Evolutionary conservation across 2,888 invertebrate species (phyloP).

Genomic region (Osedax frankpressi): DNA sequence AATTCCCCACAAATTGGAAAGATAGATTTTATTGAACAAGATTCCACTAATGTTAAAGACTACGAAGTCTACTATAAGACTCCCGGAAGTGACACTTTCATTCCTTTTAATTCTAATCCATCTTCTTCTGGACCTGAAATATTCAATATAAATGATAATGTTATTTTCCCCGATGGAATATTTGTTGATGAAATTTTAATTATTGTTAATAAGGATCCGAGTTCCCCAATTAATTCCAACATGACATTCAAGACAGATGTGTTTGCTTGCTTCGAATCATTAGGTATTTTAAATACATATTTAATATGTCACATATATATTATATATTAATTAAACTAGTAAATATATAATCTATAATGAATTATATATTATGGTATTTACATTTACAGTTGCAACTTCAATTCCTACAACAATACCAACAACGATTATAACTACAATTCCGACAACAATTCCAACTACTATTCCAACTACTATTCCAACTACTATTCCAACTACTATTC

Average conservation of each 20-base stretch:
- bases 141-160: background rate
- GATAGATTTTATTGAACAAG: background rate
- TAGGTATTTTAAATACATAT: background rate
- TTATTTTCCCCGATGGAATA: slow-evolving; percentile 2
- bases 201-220: background rate
- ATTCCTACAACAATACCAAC: background rate
- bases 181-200: slow-evolving; percentile 1
- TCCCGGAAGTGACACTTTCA: background rate
- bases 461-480: background rate
- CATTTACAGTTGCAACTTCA: background rate
- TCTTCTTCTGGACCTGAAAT: background rate
- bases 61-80: slow-evolving; percentile 9
- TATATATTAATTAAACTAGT: background rate
- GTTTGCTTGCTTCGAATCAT: slow-evolving; percentile 7
- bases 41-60: background rate
- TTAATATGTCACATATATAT: background rate
- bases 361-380: too few relatives aligned
- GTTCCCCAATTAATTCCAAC: too few relatives aligned
- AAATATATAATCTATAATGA: too few relatives aligned
- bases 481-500: background rate
- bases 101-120: slow-evolving; percentile 5
- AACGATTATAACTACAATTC: background rate
- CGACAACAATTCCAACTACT: background rate
- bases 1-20: slow-evolving; percentile 3
- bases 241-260: slow-evolving; percentile 3